Percentiles rank a stretch among this genome's conserved stretches.
Conservation (phyloP, 2,888 invertebrate genomes). For the Callyntrura sp. region DNA sequence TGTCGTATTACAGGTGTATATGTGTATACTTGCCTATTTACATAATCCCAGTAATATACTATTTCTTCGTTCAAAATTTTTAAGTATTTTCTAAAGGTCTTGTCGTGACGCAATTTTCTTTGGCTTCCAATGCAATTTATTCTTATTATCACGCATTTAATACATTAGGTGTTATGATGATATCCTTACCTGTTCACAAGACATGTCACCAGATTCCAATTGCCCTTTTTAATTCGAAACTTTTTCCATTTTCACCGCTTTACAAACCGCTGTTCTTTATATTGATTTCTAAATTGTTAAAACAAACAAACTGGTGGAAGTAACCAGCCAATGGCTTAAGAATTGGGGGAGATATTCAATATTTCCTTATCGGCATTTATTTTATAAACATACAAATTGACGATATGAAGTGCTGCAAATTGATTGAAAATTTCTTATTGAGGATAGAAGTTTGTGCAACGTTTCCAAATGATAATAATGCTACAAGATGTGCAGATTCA, state of each 20-base stretch:
- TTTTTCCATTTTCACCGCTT: conserved; percentile 63
- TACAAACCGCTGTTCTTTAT: conserved; percentile 54
- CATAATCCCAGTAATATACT: too few relatives aligned
- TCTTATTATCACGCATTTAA: conserved; percentile 24
- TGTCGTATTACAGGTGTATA: too few relatives aligned
- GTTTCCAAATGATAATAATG: too few relatives aligned
- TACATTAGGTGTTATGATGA: conserved; percentile 2
- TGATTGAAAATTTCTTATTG: neutral
- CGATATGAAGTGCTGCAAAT: too few relatives aligned
- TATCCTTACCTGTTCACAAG: conserved; percentile 9
- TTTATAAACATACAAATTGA: too few relatives aligned
- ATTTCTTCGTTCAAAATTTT: too few relatives aligned
- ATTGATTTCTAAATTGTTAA: conserved; percentile 5
- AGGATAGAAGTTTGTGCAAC: conserved; percentile 23
- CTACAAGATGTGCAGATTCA: too few relatives aligned
- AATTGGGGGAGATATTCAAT: neutral
- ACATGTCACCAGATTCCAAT: neutral
- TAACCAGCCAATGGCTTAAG: conserved; percentile 52
- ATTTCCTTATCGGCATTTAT: too few relatives aligned
- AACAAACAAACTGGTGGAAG: conserved; percentile 46
- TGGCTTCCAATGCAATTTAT: conserved; percentile 46
- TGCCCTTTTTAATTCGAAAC: conserved; percentile 38
- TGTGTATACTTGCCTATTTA: too few relatives aligned
- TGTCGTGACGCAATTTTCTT: conserved; percentile 25
- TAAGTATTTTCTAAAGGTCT: too few relatives aligned